These are phyloP conservation scores for Popillia japonica DNA, from an alignment of 1,140 invertebrate species.

Conservation along the genomic window DNA sequence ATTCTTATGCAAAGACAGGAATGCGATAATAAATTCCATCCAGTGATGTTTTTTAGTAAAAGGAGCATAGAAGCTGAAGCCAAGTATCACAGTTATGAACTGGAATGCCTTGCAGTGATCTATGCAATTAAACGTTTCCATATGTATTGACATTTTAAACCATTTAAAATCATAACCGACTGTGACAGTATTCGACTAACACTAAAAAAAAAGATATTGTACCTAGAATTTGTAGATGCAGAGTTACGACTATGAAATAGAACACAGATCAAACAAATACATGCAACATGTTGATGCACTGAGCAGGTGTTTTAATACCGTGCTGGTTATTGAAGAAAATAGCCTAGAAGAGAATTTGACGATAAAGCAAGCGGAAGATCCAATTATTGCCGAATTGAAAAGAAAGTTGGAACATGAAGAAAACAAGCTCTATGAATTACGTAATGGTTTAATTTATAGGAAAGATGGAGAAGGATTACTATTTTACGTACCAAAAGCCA, in stretches of 20 bases:
- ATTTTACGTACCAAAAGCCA: slow-evolving; percentile 51
- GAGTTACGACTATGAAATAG: slow-evolving; percentile 47
- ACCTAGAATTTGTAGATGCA: slow-evolving; percentile 49
- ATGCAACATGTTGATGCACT: slow-evolving; percentile 49
- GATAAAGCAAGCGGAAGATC: background rate
- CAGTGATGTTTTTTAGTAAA: slow-evolving; percentile 53
- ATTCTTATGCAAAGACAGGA: slow-evolving; percentile 53
- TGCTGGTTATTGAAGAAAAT: background rate
- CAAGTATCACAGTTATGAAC: slow-evolving; percentile 57
- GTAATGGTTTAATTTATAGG: slow-evolving; percentile 39
- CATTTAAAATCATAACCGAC: slow-evolving; percentile 61
- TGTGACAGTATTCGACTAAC: slow-evolving; percentile 45
- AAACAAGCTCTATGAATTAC: slow-evolving; percentile 40
- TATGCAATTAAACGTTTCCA: slow-evolving; percentile 62
- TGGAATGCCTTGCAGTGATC: slow-evolving; percentile 63
- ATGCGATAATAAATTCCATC: slow-evolving; percentile 48
- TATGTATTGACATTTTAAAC: slow-evolving; percentile 60
- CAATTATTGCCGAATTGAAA: slow-evolving; percentile 1
- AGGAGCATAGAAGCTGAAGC: slow-evolving; percentile 48
- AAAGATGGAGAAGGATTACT: slow-evolving; percentile 40
- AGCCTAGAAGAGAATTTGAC: background rate
- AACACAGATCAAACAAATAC: slow-evolving; percentile 43
- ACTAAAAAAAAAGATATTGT: slow-evolving; percentile 33
- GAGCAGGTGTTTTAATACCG: slow-evolving; percentile 38
- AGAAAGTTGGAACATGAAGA: slow-evolving; percentile 36